A percentile compares a stretch with the other conserved stretches of the same genome.
Conservation (phyloP, 2,797 vertebrate genomes). For the Ammospiza maritima region DNA sequence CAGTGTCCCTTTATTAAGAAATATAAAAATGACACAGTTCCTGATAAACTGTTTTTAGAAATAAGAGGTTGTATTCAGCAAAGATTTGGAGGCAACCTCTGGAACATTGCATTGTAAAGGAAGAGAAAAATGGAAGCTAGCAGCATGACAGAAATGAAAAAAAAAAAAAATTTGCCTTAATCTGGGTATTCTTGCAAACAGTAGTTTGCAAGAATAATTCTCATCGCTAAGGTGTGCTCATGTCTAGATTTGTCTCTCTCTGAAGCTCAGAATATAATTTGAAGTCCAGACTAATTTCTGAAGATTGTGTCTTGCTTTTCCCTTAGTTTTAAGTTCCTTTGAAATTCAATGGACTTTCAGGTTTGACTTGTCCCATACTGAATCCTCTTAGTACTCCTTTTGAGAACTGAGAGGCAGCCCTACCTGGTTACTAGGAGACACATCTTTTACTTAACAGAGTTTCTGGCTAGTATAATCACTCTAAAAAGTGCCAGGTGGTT, state of each 20-base stretch:
- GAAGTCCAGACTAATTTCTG: background rate
- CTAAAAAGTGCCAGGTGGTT: background rate
- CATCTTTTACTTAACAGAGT: background rate
- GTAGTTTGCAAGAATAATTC: background rate
- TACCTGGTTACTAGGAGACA: background rate
- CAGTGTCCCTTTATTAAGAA: background rate
- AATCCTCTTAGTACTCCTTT: background rate
- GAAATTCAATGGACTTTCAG: background rate
- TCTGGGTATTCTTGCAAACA: background rate
- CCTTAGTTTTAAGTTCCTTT: background rate
- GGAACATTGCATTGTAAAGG: background rate
- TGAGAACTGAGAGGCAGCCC: background rate
- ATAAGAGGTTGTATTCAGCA: background rate
- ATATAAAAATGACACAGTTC: background rate
- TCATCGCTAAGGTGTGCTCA: background rate
- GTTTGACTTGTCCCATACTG: rapidly evolving
- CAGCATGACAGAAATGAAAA: background rate
- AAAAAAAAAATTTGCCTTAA: background rate
- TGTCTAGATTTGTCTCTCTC: background rate
- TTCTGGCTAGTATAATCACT: background rate
- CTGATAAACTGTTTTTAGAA: background rate
- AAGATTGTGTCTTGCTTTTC: background rate
- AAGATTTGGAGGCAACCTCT: background rate
- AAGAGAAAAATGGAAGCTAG: background rate
- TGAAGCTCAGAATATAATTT: background rate